Evolutionary conservation across 2,113 vertebrate species (phyloP).

Genomic region (Spea multiplicata): DNA sequence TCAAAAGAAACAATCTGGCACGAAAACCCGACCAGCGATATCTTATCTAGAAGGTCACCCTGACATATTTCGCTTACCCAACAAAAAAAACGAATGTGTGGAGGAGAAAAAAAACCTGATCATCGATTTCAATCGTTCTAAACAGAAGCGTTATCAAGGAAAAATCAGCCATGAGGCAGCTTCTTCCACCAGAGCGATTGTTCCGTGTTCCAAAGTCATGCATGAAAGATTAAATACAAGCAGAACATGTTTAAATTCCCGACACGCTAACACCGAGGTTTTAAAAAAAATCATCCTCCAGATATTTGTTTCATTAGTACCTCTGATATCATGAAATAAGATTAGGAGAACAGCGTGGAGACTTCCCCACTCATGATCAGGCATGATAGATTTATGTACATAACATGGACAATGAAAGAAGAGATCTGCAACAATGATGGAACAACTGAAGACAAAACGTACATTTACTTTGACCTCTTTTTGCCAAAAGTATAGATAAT

Average conservation of each 20-base stretch:
- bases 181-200: not conserved
- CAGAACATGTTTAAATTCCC: not conserved
- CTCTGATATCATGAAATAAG: not conserved
- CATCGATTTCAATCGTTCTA: not conserved
- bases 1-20: not conserved
- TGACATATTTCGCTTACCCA: not conserved
- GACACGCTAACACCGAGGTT: not conserved
- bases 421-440: not conserved
- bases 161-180: not conserved
- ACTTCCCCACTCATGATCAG: not conserved
- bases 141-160: not conserved
- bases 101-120: not conserved
- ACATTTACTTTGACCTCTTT: not conserved
- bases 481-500: no score
- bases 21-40: not conserved
- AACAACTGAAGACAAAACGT: not conserved
- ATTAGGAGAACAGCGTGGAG: not conserved
- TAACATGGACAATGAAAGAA: not conserved
- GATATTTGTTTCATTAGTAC: not conserved
- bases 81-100: not conserved
- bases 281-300: not conserved
- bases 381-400: not conserved
- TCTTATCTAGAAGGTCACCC: constrained; percentile 1
- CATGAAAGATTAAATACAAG: constrained; percentile 1
- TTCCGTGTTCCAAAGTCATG: no score